A percentile compares a stretch with the other conserved stretches of the same genome.
Evolutionary conservation across 2,888 invertebrate genomes (phyloP).

Genomic region (Oxycera nigricornis): DNA sequence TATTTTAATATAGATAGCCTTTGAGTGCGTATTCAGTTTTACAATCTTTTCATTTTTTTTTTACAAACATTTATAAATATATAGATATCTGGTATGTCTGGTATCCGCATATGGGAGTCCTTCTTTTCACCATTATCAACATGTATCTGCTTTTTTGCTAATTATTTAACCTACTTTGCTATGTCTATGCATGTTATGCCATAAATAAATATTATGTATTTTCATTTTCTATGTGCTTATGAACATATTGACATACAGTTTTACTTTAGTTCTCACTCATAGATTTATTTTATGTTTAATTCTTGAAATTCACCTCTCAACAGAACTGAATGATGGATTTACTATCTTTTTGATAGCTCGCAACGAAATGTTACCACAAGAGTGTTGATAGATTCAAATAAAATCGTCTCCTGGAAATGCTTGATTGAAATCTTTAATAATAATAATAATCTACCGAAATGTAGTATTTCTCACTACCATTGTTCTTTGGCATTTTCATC

Average conservation of each 20-base stretch:
- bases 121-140: background rate
- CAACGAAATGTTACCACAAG: background rate
- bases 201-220: conserved; percentile 29
- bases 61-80: conserved; percentile 38
- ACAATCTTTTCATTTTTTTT: background rate
- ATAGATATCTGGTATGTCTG: conserved; percentile 16
- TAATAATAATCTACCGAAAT: background rate
- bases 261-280: conserved; percentile 45
- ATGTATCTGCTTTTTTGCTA: background rate
- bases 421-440: background rate
- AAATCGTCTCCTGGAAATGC: background rate
- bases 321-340: no score
- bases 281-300: no score
- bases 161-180: background rate
- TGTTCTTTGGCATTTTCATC: background rate
- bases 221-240: background rate
- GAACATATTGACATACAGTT: conserved; percentile 44
- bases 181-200: background rate
- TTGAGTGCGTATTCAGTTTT: background rate
- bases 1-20: background rate
- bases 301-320: no score
- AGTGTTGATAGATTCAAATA: background rate
- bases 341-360: background rate
- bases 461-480: background rate
- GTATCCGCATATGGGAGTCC: background rate